phyloP scores from a whole-genome alignment of 1,140 invertebrate genomes.

The Ips nitidus region DNA sequence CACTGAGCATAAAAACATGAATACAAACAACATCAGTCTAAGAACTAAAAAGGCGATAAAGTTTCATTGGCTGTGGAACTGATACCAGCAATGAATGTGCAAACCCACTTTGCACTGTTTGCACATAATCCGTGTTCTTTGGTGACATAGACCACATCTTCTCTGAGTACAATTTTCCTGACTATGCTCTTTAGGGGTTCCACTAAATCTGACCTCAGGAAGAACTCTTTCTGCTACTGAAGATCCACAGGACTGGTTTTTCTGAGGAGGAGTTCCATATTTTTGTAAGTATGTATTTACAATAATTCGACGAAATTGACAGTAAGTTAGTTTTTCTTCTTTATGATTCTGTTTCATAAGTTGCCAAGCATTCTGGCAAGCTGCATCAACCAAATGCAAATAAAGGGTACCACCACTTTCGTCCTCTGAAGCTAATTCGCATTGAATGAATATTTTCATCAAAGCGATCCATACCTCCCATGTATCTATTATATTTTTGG shows the following conservation, averaged over 20 bases:
- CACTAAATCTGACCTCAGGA: background rate
- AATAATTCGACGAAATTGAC: background rate
- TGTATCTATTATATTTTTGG: constrained; percentile 6
- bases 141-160: constrained; percentile 7
- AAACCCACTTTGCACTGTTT: background rate
- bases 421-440: background rate
- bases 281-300: background rate
- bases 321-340: background rate
- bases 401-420: constrained; percentile 13
- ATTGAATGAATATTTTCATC: constrained; percentile 1
- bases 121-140: background rate
- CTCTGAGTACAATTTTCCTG: background rate
- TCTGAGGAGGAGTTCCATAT: background rate
- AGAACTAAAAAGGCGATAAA: background rate
- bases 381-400: constrained; percentile 11
- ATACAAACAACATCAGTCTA: background rate
- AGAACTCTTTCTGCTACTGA: background rate
- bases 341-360: background rate
- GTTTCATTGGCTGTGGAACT: background rate
- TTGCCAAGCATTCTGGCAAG: constrained; percentile 8
- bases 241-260: background rate
- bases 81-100: background rate
- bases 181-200: background rate
- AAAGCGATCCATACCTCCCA: constrained; percentile 8
- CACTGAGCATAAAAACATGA: background rate